These are phyloP conservation scores for Marisa cornuarietis DNA, from an alignment of 1,140 invertebrate species.

Conservation along the genomic window DNA sequence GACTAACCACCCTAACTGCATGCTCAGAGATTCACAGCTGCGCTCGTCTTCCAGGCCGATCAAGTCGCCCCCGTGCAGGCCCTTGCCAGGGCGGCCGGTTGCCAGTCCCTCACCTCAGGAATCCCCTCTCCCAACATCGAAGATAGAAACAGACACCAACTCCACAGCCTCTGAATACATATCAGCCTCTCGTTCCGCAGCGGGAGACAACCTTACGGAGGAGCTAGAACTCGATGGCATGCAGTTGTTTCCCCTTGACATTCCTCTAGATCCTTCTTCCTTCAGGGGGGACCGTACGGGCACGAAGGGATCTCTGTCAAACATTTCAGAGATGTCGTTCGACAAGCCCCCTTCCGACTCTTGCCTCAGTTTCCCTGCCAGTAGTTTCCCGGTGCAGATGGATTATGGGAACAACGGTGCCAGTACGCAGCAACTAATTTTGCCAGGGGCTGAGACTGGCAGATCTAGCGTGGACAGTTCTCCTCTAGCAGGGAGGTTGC, in stretches of 20 bases:
- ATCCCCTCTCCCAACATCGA: background rate
- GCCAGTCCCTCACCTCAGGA: no score
- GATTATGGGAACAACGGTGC: no score
- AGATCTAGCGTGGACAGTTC: no score
- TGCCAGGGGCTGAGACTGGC: no score
- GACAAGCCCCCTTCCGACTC: slow-evolving; percentile 10
- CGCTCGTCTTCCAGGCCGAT: background rate
- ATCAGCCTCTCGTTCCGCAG: slow-evolving; percentile 1
- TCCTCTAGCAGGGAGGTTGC: no score
- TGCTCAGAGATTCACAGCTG: background rate
- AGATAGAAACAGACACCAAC: no score
- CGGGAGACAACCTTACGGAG: background rate
- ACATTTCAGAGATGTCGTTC: slow-evolving; percentile 22
- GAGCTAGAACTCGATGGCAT: background rate
- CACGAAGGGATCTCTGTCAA: slow-evolving; percentile 10
- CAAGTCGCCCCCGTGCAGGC: background rate
- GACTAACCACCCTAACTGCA: slow-evolving; percentile 13
- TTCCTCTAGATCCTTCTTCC: no score
- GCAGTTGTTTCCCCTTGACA: background rate
- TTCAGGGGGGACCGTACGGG: background rate
- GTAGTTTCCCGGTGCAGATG: background rate
- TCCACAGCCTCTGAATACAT: background rate
- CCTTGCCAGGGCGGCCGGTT: background rate
- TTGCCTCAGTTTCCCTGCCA: slow-evolving; percentile 2
- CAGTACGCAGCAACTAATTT: no score